A percentile compares a stretch with the other conserved stretches of the same genome.
Conservation (phyloP, 2,113 vertebrate species). For the Cyprichromis sp. region DNA sequence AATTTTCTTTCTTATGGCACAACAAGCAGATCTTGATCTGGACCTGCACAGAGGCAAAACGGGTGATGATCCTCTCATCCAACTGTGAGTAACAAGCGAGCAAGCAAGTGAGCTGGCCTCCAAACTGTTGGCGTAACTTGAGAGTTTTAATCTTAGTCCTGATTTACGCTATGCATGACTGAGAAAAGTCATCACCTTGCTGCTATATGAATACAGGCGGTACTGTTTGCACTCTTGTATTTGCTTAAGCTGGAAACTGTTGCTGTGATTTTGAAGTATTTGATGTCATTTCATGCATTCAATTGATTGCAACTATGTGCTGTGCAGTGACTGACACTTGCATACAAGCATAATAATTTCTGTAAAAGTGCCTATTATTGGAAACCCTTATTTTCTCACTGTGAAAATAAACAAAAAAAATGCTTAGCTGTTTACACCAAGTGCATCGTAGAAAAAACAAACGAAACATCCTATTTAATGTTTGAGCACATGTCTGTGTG, state of each 20-base stretch:
- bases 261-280: not conserved
- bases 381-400: not conserved
- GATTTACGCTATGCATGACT: not conserved
- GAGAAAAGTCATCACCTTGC: not conserved
- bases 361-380: not conserved
- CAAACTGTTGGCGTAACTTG: not conserved
- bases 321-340: not conserved
- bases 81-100: not conserved
- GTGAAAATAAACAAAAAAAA: not conserved
- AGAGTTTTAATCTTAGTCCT: not conserved
- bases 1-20: not conserved
- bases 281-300: not conserved
- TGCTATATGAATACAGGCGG: not conserved
- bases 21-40: not conserved
- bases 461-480: not conserved
- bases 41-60: not conserved
- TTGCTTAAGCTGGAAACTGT: not conserved
- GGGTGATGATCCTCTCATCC: not conserved
- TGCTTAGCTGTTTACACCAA: not conserved
- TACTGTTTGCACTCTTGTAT: not conserved
- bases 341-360: not conserved
- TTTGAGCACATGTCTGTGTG: not conserved
- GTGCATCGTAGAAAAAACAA: not conserved
- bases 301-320: not conserved
- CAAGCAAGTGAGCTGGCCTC: not conserved